Evolutionary conservation across 2,113 vertebrate genomes (phyloP).

Genomic region (Carassius gibelio): DNA sequence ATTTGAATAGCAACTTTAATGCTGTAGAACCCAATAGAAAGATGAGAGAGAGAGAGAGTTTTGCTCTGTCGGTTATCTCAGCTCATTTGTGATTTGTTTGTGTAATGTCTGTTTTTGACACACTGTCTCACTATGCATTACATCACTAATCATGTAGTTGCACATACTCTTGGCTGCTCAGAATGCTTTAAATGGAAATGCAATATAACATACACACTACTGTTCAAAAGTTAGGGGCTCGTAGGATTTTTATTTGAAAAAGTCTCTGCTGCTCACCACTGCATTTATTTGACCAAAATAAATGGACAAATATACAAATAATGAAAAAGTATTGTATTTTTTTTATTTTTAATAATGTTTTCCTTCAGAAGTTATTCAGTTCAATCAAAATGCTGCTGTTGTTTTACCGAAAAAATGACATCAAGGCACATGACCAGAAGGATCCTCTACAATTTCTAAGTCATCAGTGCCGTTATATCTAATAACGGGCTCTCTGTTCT

Average conservation of each 20-base stretch:
- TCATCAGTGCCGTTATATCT: conserved; percentile 5
- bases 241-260: too few species aligned
- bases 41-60: not conserved
- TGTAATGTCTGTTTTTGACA: not conserved
- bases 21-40: not conserved
- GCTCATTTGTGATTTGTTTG: not conserved
- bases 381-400: too few species aligned
- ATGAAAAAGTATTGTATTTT: too few species aligned
- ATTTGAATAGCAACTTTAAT: not conserved
- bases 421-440: conserved; percentile 21
- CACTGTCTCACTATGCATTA: not conserved
- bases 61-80: not conserved
- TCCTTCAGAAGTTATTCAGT: too few species aligned
- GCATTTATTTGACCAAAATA: too few species aligned
- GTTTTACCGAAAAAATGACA: not conserved
- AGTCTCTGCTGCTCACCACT: too few species aligned
- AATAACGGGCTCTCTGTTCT: not conserved
- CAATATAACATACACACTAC: not conserved
- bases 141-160: not conserved
- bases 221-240: too few species aligned
- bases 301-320: too few species aligned
- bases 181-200: conserved; percentile 6
- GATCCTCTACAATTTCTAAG: not conserved
- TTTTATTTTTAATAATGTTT: too few species aligned
- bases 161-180: not conserved